Evolutionary conservation across 2,113 vertebrate species (phyloP).

Genomic region (Heloderma charlesbogerti): DNA sequence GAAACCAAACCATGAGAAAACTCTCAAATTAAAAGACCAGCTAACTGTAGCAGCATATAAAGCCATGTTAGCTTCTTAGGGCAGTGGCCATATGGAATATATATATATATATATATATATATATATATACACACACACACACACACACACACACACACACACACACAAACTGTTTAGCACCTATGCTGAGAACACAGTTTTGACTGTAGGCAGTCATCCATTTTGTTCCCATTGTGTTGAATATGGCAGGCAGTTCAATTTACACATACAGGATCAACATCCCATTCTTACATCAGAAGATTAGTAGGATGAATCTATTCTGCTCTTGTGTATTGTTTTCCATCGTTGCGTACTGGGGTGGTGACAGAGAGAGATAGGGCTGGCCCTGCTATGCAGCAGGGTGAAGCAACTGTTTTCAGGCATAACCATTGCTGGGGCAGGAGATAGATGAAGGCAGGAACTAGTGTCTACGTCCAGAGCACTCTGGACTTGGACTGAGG

Average conservation of each 20-base stretch:
- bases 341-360: not conserved
- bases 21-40: conserved; percentile 34
- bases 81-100: not conserved
- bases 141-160: too few relatives aligned
- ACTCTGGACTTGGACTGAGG: not conserved
- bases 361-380: not conserved
- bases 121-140: too few relatives aligned
- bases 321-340: not conserved
- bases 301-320: not conserved
- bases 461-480: too few relatives aligned
- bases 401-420: not conserved
- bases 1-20: conserved; percentile 49
- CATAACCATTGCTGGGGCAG: too few relatives aligned
- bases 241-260: not conserved
- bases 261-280: not conserved
- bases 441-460: not conserved
- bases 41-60: conserved; percentile 12
- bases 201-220: not conserved
- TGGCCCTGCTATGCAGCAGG: not conserved
- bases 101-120: not conserved
- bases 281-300: not conserved
- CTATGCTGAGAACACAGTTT: not conserved
- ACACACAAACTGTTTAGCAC: rapidly evolving
- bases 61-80: conserved; percentile 21
- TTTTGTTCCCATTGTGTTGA: not conserved